These are phyloP conservation scores for Lipophrys pholis DNA, from an alignment of 2,113 vertebrate genomes.

Conservation along the genomic window DNA sequence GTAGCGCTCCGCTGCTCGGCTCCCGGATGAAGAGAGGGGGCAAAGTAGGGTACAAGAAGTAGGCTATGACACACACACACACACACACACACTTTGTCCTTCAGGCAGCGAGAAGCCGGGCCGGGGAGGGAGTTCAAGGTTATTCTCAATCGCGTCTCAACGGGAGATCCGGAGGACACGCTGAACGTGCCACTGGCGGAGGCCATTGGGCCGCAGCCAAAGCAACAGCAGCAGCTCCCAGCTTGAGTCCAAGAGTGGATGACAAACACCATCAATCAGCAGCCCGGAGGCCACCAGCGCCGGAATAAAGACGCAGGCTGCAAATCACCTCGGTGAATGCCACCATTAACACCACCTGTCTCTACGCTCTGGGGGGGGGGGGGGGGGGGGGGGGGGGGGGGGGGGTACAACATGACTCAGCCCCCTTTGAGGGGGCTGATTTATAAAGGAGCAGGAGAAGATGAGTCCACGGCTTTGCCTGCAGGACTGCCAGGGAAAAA, in stretches of 20 bases:
- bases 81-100: conserved; percentile 59
- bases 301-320: conserved; percentile 49
- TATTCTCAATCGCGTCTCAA: conserved; percentile 24
- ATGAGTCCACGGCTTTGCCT: conserved; percentile 32
- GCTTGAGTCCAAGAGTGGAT: conserved; percentile 18
- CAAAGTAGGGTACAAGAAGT: conserved; percentile 83
- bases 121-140: conserved; percentile 59
- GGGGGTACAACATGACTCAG: conserved; percentile 59
- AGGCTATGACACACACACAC: conserved; percentile 76
- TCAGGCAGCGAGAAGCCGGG: conserved; percentile 43
- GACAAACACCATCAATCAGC: conserved; percentile 64
- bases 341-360: conserved; percentile 58
- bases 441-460: conserved; percentile 41
- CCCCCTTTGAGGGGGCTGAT: conserved; percentile 39
- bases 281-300: conserved; percentile 49
- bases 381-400: neutral
- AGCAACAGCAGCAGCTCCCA: conserved; percentile 31
- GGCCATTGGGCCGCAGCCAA: conserved; percentile 19
- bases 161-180: conserved; percentile 26
- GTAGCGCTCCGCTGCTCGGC: conserved; percentile 36
- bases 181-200: conserved; percentile 15
- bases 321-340: conserved; percentile 61
- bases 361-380: too few species aligned
- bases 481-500: conserved; percentile 11
- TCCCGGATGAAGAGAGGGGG: conserved; percentile 48